Percentiles rank a stretch among this genome's conserved stretches.
Evolutionary conservation across 2,797 vertebrate genomes (phyloP).

Genomic region (Scleropages formosus): DNA sequence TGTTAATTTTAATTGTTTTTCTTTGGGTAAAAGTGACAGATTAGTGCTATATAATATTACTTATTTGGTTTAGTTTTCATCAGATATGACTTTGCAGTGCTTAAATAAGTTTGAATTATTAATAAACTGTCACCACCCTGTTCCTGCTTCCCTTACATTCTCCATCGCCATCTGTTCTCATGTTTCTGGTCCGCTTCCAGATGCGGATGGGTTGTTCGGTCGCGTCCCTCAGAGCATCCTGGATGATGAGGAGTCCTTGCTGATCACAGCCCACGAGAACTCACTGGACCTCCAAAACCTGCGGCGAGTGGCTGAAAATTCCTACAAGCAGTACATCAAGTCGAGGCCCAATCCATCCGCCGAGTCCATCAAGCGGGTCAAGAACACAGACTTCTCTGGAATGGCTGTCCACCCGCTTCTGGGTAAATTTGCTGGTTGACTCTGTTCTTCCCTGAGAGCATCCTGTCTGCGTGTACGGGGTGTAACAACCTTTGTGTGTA

Average conservation of each 20-base stretch:
- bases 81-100: neutral
- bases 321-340: constrained; percentile 91
- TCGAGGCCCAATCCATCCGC: constrained; percentile 82
- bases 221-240: constrained; percentile 87
- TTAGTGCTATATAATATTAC: no score
- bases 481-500: constrained; percentile 1
- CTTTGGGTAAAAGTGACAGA: no score
- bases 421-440: constrained; percentile 64
- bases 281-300: constrained; percentile 81
- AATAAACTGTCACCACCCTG: neutral
- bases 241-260: constrained; percentile 81
- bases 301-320: constrained; percentile 75
- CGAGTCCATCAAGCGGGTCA: constrained; percentile 88
- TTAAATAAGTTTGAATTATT: neutral
- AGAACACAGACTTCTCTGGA: constrained; percentile 71
- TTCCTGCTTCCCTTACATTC: neutral
- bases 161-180: no score
- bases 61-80: no score
- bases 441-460: neutral
- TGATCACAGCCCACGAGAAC: constrained; percentile 69
- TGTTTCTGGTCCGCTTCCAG: constrained; percentile 36
- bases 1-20: no score
- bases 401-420: constrained; percentile 88
- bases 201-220: constrained; percentile 76
- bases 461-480: neutral